phyloP scores from a whole-genome alignment of 2,888 invertebrate genomes.

The Tipula helvola region DNA sequence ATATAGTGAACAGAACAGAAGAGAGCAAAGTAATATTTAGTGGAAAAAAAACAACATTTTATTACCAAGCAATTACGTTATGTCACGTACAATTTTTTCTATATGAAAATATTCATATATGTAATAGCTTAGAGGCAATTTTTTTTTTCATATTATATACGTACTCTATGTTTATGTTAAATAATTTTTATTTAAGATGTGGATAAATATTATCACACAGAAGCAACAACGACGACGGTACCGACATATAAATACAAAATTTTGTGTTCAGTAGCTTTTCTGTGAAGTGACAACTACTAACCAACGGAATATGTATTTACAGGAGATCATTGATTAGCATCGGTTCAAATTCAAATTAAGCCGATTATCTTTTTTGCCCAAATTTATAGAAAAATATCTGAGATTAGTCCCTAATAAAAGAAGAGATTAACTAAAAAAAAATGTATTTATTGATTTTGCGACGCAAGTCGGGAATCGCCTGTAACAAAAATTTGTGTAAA shows the following conservation, averaged over 20 bases:
- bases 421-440: too few species aligned
- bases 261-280: not conserved
- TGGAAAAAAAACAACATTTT: slow-evolving; percentile 7
- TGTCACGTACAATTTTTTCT: slow-evolving; percentile 10
- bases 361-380: too few species aligned
- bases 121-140: not conserved
- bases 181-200: not conserved
- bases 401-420: too few species aligned
- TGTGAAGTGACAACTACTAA: not conserved
- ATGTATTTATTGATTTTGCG: too few species aligned
- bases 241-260: not conserved
- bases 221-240: not conserved
- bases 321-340: not conserved
- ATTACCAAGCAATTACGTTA: slow-evolving; percentile 9
- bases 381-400: too few species aligned
- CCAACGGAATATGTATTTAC: not conserved
- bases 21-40: not conserved
- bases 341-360: not conserved
- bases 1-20: not conserved
- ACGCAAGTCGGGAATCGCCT: not conserved
- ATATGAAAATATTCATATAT: slow-evolving; percentile 5
- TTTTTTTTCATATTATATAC: not conserved
- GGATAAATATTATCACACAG: not conserved
- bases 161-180: not conserved
- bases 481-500: not conserved